phyloP scores from a whole-genome alignment of 1,140 invertebrate species.

The Nasonia giraulti region DNA sequence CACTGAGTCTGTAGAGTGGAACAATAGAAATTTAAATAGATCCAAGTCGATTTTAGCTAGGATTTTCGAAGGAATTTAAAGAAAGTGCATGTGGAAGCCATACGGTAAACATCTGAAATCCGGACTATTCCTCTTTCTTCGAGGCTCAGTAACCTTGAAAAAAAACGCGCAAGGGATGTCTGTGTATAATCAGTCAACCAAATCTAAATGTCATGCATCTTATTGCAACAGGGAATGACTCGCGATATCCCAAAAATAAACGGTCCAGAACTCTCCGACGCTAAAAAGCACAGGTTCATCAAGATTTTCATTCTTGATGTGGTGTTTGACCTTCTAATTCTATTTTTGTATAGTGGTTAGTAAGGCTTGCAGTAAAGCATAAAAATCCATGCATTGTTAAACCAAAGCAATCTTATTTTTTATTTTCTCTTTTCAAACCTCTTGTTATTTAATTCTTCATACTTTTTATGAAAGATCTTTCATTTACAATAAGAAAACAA shows the following conservation, averaged over 20 bases:
- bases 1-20: neutral
- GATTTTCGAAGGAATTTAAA: neutral
- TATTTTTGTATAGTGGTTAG: conserved; percentile 43
- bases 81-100: conserved; percentile 20
- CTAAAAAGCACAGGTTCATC: conserved; percentile 43
- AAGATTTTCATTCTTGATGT: conserved; percentile 21
- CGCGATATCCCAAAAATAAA: conserved; percentile 58
- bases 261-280: conserved; percentile 50
- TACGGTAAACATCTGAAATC: neutral
- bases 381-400: neutral
- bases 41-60: neutral
- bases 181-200: conserved; percentile 47
- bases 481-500: neutral
- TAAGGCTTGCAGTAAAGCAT: neutral
- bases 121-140: too few species aligned
- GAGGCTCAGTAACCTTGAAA: neutral
- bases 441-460: too few species aligned
- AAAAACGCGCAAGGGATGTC: neutral
- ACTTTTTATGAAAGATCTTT: too few species aligned
- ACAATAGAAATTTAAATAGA: neutral
- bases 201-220: conserved; percentile 66
- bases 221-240: conserved; percentile 61
- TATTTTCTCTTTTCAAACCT: neutral
- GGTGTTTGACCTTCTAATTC: conserved; percentile 40
- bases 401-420: neutral